Evolutionary conservation across 2,113 vertebrate species (phyloP).

Genomic region (Anhinga rufa): DNA sequence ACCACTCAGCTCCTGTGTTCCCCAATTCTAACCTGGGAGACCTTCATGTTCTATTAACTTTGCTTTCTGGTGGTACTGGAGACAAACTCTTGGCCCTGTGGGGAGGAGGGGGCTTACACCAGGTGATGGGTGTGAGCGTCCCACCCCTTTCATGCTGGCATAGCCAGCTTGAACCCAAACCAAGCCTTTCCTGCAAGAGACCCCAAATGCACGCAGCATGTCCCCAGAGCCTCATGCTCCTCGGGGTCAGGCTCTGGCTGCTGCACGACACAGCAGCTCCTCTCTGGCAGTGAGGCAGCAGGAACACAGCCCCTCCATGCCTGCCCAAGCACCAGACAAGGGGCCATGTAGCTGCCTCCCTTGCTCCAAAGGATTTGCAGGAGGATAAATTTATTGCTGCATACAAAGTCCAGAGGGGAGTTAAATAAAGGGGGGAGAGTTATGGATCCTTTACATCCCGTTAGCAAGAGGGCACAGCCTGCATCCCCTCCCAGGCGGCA

Average conservation of each 20-base stretch:
- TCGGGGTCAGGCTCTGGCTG: background rate
- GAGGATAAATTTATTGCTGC: background rate
- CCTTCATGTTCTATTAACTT: background rate
- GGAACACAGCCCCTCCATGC: background rate
- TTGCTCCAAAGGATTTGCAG: background rate
- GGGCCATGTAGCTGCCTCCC: background rate
- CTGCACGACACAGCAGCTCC: background rate
- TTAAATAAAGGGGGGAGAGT: background rate
- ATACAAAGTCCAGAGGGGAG: background rate
- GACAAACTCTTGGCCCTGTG: accelerated
- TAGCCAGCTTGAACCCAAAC: background rate
- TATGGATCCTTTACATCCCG: background rate
- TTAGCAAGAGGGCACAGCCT: background rate
- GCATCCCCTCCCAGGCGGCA: background rate
- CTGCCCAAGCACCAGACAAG: background rate
- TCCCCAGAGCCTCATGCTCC: background rate
- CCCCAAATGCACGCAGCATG: accelerated
- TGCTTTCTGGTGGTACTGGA: background rate
- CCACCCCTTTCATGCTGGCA: background rate
- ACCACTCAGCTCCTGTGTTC: background rate
- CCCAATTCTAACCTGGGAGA: background rate
- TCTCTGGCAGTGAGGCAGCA: background rate
- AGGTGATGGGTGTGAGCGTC: background rate
- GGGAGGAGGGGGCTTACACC: background rate
- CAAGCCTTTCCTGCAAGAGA: background rate